A percentile compares a stretch with the other conserved stretches of the same genome.
Conservation (phyloP, 2,113 vertebrate genomes). For the Semnornis frantzii region DNA sequence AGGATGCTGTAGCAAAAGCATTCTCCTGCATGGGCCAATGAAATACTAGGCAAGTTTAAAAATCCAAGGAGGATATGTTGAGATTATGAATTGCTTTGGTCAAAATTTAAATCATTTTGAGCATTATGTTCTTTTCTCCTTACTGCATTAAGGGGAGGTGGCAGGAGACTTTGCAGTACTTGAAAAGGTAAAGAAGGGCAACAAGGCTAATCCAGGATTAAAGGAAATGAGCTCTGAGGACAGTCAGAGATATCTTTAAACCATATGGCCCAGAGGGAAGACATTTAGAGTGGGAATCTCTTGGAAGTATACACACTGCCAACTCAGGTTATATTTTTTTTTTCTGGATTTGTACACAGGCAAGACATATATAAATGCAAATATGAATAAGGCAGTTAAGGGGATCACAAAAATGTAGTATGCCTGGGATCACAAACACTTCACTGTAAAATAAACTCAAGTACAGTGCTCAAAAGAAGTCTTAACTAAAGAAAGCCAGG, state of each 20-base stretch:
- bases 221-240: slow-evolving; percentile 57
- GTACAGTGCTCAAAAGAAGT: background rate
- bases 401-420: background rate
- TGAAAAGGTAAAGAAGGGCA: slow-evolving; percentile 47
- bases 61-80: background rate
- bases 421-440: background rate
- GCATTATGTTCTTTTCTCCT: background rate
- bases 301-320: background rate
- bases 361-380: background rate
- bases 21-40: background rate
- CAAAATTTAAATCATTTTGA: background rate
- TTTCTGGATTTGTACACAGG: background rate
- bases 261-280: slow-evolving; percentile 12
- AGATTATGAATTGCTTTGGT: background rate
- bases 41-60: background rate
- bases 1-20: background rate
- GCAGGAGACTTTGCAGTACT: background rate
- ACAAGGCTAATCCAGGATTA: slow-evolving; percentile 59
- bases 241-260: slow-evolving; percentile 34
- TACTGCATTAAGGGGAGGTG: background rate
- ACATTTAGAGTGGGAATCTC: slow-evolving; percentile 27
- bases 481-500: background rate
- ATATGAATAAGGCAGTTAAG: background rate
- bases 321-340: background rate
- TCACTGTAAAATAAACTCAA: background rate